Conservation (phyloP, 2,888 invertebrate species). For the Teleogryllus oceanicus region DNA sequence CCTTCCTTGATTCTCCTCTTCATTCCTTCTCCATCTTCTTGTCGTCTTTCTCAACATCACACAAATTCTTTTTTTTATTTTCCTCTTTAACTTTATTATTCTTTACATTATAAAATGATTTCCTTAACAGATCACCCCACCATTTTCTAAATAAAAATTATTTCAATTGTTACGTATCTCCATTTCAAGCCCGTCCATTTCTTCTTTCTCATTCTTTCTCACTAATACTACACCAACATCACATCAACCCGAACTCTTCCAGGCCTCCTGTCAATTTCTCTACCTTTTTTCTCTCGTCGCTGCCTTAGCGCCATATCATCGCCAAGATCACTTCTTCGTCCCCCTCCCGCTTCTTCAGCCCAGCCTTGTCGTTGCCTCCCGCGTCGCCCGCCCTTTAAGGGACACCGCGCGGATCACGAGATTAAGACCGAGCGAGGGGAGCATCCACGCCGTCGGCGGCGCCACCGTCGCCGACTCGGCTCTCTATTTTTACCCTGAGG, state of each 20-base stretch:
- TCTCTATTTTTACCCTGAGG: slow-evolving; percentile 8
- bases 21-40: background rate
- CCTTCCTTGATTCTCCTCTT: slow-evolving; percentile 2
- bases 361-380: no score
- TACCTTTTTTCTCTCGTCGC: slow-evolving; percentile 3
- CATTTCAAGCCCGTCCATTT: no score
- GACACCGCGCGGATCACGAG: no score
- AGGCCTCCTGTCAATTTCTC: background rate
- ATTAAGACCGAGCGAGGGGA: no score
- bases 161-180: no score
- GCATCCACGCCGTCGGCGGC: no score
- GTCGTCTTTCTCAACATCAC: background rate
- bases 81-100: background rate
- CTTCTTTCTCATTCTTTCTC: background rate
- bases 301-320: background rate
- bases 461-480: background rate
- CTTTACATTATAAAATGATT: background rate
- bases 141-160: no score
- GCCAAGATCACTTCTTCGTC: no score
- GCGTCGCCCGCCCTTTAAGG: no score
- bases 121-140: no score
- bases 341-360: no score
- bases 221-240: slow-evolving; percentile 3
- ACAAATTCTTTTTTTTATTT: background rate
- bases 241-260: background rate